A percentile compares a stretch with the other conserved stretches of the same genome.
Evolutionary conservation across 1,140 invertebrate species (phyloP).

Genomic region (Bombyx mori): ASM3026992v2 NC_085112.1:5349501-5350000

Average conservation of each 20-base stretch:
- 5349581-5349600: no score
- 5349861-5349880: constrained; percentile 61
- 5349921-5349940: constrained; percentile 53
- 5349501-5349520: constrained; percentile 39
- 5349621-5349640: no score
- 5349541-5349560: constrained; percentile 1
- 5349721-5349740: constrained; percentile 27
- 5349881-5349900: constrained; percentile 57
- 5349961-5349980: constrained; percentile 50
- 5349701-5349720: constrained; percentile 2
- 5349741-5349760: constrained; percentile 48
- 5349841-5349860: constrained; percentile 45
- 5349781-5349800: constrained; percentile 63
- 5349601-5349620: no score
- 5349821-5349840: constrained; percentile 58
- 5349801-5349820: constrained; percentile 37
- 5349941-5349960: constrained; percentile 61
- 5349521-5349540: constrained; percentile 18
- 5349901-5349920: constrained; percentile 60
- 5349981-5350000: constrained; percentile 24
- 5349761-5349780: constrained; percentile 42
- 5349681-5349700: constrained; percentile 7
- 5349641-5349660: no score
- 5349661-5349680: constrained; percentile 1
- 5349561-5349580: constrained; percentile 7